Base-by-base conservation (phyloP, 2,888 invertebrate genomes). In the Eristalinus aeneus region DNA sequence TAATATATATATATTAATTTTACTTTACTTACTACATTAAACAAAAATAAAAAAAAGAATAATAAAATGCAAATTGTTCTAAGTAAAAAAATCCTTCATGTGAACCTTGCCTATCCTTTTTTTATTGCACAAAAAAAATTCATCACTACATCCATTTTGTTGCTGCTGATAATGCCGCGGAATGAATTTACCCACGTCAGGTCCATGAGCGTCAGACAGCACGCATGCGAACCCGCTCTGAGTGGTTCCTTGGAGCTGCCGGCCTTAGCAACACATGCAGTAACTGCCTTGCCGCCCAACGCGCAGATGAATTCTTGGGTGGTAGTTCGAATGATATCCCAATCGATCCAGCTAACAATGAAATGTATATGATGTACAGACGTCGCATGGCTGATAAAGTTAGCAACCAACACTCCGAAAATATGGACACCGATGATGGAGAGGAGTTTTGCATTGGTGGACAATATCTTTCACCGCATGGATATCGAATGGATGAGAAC, bases 191-290 rank as follows among this genome's bases (percentile, higher is more conserved):
- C 11, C 54, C 9, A 74, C 73, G 16, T 39, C 89, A 97, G 97
- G 98, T 98, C 90, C 98, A 98, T 94, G 98, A 98, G 94, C 95
- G 98, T 92, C 99, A 99, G 94, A 96, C 98, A 88, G 97, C 97
- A 92, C 95, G 99, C 90, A 98, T 99, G 97, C 96, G 97, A 92
- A 98, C 98, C 89, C 95, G 99, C 89, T 98, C 98, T 83, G 98
- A 99, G 94, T 99, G 99, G 99, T 99, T 98, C 94, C 95, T 97
- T 93, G 91, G 91, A 87, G 91, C 91, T 64, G 89, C 91, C 76
- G 92, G 91, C 60, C 88, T 90, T 89, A 89, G 89, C 87, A 90
- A 90, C 58, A 90, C 92, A 60, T 91, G 92, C 88, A 90, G 91
- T 89, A 90, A 90, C 88, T 92, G 91, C 86, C 73, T 92, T 65